phyloP scores from a whole-genome alignment of 1,140 invertebrate species.

The Colletes gigas region DNA sequence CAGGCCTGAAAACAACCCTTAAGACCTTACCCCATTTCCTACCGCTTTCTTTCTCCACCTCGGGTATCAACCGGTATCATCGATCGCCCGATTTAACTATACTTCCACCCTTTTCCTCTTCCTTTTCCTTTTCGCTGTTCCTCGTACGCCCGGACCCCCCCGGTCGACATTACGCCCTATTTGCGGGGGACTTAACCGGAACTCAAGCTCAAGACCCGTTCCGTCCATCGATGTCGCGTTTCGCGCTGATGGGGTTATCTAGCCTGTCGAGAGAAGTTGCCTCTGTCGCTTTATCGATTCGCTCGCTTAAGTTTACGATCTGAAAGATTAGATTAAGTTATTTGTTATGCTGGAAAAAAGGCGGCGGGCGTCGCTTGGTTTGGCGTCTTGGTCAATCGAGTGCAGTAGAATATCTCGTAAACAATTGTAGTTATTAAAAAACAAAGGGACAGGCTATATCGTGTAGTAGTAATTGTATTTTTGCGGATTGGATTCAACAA shows the following conservation, averaged over 20 bases:
- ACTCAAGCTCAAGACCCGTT: not conserved
- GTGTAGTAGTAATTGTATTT: too few relatives aligned
- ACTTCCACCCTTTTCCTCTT: not conserved
- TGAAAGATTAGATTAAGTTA: not conserved
- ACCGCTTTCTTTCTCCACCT: not conserved
- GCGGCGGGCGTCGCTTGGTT: not conserved
- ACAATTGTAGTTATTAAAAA: too few relatives aligned
- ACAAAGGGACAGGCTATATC: too few relatives aligned
- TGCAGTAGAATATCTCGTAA: too few relatives aligned
- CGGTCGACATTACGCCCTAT: conserved; percentile 30
- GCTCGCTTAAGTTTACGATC: not conserved
- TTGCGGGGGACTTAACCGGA: conserved; percentile 51
- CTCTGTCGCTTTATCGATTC: not conserved
- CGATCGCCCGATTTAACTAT: conserved; percentile 49
- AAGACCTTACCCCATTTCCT: conserved; percentile 44
- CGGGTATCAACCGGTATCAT: conserved; percentile 8
- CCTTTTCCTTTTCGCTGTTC: not conserved
- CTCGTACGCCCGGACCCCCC: conserved; percentile 18
- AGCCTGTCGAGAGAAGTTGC: not conserved
- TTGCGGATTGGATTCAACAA: too few relatives aligned
- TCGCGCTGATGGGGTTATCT: not conserved
- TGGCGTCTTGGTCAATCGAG: too few relatives aligned
- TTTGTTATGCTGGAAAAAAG: not conserved
- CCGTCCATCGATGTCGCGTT: not conserved
- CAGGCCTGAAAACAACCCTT: conserved; percentile 50